A percentile compares a stretch with the other conserved stretches of the same genome.
phyloP scores from a whole-genome alignment of 2,797 vertebrate genomes.

The Mormyrops attenuatus region DNA sequence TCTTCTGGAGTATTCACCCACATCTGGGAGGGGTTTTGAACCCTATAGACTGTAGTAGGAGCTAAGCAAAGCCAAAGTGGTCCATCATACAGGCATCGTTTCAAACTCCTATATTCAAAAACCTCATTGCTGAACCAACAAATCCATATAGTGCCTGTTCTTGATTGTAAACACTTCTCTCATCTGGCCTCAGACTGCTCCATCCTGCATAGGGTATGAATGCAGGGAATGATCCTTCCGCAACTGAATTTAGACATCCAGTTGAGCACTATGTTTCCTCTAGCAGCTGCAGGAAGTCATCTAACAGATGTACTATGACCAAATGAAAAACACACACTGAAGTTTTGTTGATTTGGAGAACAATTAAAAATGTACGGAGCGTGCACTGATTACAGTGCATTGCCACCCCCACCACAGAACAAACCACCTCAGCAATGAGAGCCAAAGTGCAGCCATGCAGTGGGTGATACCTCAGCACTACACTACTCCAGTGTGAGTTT shows the following conservation, averaged over 20 bases:
- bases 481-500: not conserved
- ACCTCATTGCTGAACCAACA: not conserved
- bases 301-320: not conserved
- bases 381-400: not conserved
- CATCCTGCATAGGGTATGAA: not conserved
- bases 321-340: not conserved
- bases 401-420: not conserved
- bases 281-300: not conserved
- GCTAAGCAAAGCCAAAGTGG: not conserved
- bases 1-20: constrained; percentile 48
- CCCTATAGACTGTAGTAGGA: not conserved
- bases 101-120: not conserved
- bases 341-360: not conserved
- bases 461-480: not conserved
- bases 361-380: not conserved
- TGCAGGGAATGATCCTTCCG: not conserved
- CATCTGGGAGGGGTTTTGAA: constrained; percentile 19
- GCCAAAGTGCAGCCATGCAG: too few species aligned
- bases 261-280: not conserved
- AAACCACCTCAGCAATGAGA: not conserved
- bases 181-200: not conserved
- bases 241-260: not conserved
- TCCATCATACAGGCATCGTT: not conserved
- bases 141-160: too few species aligned
- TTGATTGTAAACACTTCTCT: too few species aligned